Conservation (phyloP, 2,113 vertebrate genomes). For the Danio rerio region GRCz12tu NC_133192.1:29011001-29011500, state of each 20-base stretch:
- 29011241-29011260: slow-evolving; percentile 32
- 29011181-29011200: slow-evolving; percentile 62
- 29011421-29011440: no score
- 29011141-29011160: slow-evolving; percentile 66
- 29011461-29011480: no score
- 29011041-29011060: slow-evolving; percentile 6
- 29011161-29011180: slow-evolving; percentile 47
- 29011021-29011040: slow-evolving; percentile 22
- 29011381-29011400: no score
- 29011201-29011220: slow-evolving; percentile 44
- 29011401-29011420: no score
- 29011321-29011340: neutral
- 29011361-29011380: neutral
- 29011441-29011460: no score
- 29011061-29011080: neutral
- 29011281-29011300: slow-evolving; percentile 32
- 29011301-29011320: slow-evolving; percentile 10
- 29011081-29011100: slow-evolving; percentile 18
- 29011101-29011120: slow-evolving; percentile 57
- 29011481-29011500: no score
- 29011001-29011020: neutral
- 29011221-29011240: slow-evolving; percentile 21
- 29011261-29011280: slow-evolving; percentile 16
- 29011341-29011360: slow-evolving; percentile 8
- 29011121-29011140: slow-evolving; percentile 58